Base-by-base conservation (phyloP, 2,888 invertebrate genomes). In the Rhingia campestris region DNA sequence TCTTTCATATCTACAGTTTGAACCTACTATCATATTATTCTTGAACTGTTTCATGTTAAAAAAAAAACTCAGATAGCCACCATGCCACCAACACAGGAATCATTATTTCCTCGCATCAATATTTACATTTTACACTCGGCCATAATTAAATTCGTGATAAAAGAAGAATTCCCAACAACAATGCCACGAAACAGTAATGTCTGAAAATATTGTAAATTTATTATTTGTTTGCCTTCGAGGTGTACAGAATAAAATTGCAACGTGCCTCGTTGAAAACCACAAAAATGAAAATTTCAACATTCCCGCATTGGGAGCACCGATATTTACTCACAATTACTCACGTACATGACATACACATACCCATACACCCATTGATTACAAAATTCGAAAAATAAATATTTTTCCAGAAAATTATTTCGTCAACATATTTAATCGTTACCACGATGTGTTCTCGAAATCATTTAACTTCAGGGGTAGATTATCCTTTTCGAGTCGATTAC, bases 231-330 rank as follows among this genome's bases (percentile, higher is more conserved):
- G 51, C 58, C 6, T 58, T n/a, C 37, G 43, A 66, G 66, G 79
- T 79, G 73, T 67, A 67, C 53, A 79, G 66, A 73, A 73, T 79
- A 53, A 79, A 79, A 79, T 79, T 79, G 79, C 79, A 79, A 66
- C 79, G 79, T 79, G 79, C 79, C 53, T 73, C n/a, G 3, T 12
- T 30, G 54, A 33, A 41, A 54, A 73, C 79, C 79, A n/a, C 79
- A 61, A 30, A 61, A 47, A 54, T 72, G 45, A 9, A 67, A 37
- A 67, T 51, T 59, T 32, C 30, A n/a, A 59, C 10, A 59, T 10
- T 49, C n/a, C 37, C 45, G 30, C 14, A 22, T 22, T 33, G 14
- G 6, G 33, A 14, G 3, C 22, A 41, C 41, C 2, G 41, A 49
- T n/a, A 12, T 32, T 14, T 32, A 45, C 32, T 5, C 6, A 10